Base-by-base conservation (phyloP, 2,797 vertebrate genomes). In the Acanthopagrus latus region DNA sequence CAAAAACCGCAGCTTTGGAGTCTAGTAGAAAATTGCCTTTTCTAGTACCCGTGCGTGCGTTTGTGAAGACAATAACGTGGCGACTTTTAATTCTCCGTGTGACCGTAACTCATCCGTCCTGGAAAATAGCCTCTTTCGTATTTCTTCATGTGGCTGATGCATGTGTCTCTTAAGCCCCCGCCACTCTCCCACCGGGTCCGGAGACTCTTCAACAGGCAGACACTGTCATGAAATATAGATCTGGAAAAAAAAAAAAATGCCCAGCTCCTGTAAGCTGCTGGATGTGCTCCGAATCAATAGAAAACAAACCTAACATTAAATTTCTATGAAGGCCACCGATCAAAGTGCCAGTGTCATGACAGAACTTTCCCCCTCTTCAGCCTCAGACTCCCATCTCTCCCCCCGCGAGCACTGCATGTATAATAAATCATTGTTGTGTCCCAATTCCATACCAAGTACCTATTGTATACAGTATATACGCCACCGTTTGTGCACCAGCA, bases 1-100 rank as follows among this genome's bases (percentile, higher is more conserved):
- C 20, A 25, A 70, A 64, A 78, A 72, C 56, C 21, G 58, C 76
- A 84, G 51, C 66, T 54, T 16, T 63, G 65, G 29, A 65, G 21
- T 68, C 62, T 16, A 51, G 14, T 63, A 51, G 13, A 68, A 68
- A 71, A 69, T 76, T 1, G 44, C 16, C 43, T 52, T 3, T 8
- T 68, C 17, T 20, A 12, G 62, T 67, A 21, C 2, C 25, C 20
- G 27, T 52, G 14, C n/a, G 12, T 52, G 64, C 52, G 29, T 47
- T 52, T 20, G 21, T 50, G 12, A 29, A 57, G 27, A 43, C 16
- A 11, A 65, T 2, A 59, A 55, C 56, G 47, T 33, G 29, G 33
- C 14, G 29, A 56, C 44, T 60, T 78, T 47, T 41, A 75, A 43
- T 43, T 71, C 59, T 63, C 14, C 33, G 47, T 6, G 38, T 8